These are phyloP conservation scores for zebrafish (Danio rerio) DNA, from an alignment of 2,113 vertebrate species.

Conservation along the genomic window DNA sequence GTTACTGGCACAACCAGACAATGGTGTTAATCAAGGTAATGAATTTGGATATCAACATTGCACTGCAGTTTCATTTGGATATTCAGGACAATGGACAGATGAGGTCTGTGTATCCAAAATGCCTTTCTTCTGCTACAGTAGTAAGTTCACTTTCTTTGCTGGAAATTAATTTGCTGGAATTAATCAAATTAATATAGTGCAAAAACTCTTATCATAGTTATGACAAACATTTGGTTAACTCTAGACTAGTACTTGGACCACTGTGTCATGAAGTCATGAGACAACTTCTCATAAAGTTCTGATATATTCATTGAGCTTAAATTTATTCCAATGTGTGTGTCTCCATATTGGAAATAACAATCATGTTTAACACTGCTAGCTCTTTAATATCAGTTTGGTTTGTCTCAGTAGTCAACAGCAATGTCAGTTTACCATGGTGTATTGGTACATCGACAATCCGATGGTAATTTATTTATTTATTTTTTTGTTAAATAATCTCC, in stretches of 20 bases:
- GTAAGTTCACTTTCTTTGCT: constrained; percentile 1
- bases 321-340: too few relatives aligned
- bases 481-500: background rate
- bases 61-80: constrained; percentile 28
- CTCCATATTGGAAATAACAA: too few relatives aligned
- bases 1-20: constrained; percentile 24
- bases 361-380: too few relatives aligned
- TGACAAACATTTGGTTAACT: too few relatives aligned
- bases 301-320: too few relatives aligned
- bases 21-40: background rate
- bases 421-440: background rate
- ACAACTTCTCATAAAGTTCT: too few relatives aligned
- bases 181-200: too few relatives aligned
- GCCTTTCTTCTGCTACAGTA: constrained; percentile 38
- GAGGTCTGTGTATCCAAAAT: constrained; percentile 15
- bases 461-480: background rate
- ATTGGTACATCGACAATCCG: background rate
- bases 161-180: background rate
- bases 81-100: constrained; percentile 41
- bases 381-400: too few relatives aligned
- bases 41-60: constrained; percentile 11
- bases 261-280: too few relatives aligned
- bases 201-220: too few relatives aligned
- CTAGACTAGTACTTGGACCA: too few relatives aligned
- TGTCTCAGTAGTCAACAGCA: background rate